Conservation (phyloP, 1,140 invertebrate species). For the Tigriopus japonicus region DNA sequence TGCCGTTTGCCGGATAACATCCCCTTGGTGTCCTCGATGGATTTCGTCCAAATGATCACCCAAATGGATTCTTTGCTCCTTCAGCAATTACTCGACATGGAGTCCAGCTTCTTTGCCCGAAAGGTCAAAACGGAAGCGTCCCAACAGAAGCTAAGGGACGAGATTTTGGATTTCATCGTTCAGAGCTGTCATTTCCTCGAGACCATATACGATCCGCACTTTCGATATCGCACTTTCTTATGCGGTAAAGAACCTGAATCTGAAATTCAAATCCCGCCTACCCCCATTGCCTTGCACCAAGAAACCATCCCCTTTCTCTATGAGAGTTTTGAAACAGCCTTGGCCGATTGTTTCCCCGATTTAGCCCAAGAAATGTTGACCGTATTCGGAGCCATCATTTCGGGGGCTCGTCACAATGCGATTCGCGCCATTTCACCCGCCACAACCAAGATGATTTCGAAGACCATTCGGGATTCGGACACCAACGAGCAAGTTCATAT, state of each 20-base stretch:
- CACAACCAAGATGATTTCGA: slow-evolving; percentile 36
- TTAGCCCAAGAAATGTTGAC: slow-evolving; percentile 29
- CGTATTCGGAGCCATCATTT: slow-evolving; percentile 37
- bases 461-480: slow-evolving; percentile 27
- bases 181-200: slow-evolving; percentile 11
- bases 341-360: slow-evolving; percentile 19
- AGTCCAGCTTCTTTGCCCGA: background rate
- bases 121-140: background rate
- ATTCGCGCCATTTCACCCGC: slow-evolving; percentile 39
- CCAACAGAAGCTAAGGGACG: background rate
- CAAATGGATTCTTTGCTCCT: background rate
- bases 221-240: slow-evolving; percentile 1
- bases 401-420: slow-evolving; percentile 39
- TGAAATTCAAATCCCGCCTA: background rate
- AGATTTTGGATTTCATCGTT: background rate
- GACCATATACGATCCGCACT: slow-evolving; percentile 5
- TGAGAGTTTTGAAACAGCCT: slow-evolving; percentile 3
- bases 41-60: slow-evolving; percentile 6
- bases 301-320: slow-evolving; percentile 9
- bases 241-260: background rate
- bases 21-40: slow-evolving; percentile 4
- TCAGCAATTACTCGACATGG: slow-evolving; percentile 1
- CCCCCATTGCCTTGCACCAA: background rate
- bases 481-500: slow-evolving; percentile 24
- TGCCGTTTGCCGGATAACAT: slow-evolving; percentile 4